Percentiles rank a stretch among this genome's conserved stretches.
phyloP scores from a whole-genome alignment of 2,888 invertebrate species.

The Theretra japonica region DNA sequence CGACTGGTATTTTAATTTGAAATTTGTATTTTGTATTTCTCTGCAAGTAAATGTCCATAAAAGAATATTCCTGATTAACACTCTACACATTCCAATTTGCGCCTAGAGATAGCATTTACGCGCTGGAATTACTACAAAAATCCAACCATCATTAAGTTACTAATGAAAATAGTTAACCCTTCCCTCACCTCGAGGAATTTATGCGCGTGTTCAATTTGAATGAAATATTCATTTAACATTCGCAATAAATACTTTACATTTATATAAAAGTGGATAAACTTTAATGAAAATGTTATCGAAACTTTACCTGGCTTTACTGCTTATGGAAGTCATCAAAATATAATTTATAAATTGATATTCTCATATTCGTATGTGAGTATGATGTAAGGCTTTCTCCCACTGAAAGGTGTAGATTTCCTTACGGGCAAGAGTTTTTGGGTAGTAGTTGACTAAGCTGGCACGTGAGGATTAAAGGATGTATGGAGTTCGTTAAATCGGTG shows the following conservation, averaged over 20 bases:
- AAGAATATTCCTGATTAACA: background rate
- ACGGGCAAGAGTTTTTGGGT: too few relatives aligned
- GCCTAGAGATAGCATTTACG: background rate
- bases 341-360: too few relatives aligned
- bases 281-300: background rate
- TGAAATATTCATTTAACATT: background rate
- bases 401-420: too few relatives aligned
- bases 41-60: too few relatives aligned
- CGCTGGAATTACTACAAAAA: background rate
- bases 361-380: too few relatives aligned
- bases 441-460: too few relatives aligned
- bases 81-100: background rate
- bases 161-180: constrained; percentile 7
- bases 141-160: background rate
- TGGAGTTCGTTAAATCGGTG: too few relatives aligned
- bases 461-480: too few relatives aligned
- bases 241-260: background rate
- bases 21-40: too few relatives aligned
- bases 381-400: too few relatives aligned
- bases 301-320: background rate
- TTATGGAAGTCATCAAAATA: background rate
- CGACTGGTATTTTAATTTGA: too few relatives aligned
- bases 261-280: background rate
- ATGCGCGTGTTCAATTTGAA: background rate
- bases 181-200: background rate